Evolutionary conservation across 1,140 invertebrate genomes (phyloP).

Genomic region (Papilio dardanus): DNA sequence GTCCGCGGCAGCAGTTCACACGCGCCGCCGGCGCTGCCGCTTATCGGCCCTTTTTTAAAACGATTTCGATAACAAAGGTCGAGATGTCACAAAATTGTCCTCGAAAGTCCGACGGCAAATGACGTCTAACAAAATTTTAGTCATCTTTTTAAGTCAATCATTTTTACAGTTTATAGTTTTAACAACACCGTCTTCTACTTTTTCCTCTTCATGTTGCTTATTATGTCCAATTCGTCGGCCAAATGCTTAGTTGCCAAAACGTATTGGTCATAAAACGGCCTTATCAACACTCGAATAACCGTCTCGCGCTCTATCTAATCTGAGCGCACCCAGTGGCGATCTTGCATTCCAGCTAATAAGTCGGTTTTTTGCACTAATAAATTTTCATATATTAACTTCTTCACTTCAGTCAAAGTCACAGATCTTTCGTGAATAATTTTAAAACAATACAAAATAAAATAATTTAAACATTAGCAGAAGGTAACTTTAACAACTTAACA

Average conservation of each 20-base stretch:
- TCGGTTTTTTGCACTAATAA: conserved; percentile 54
- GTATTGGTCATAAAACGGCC: conserved; percentile 62
- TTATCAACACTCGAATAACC: conserved; percentile 75
- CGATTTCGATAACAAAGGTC: conserved; percentile 69
- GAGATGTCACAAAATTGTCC: conserved; percentile 64
- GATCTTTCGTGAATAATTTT: conserved; percentile 7
- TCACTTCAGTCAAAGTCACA: conserved; percentile 61
- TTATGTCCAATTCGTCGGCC: conserved; percentile 48
- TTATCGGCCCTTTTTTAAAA: conserved; percentile 73
- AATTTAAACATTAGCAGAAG: conserved; percentile 34
- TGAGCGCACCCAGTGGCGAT: conserved; percentile 64
- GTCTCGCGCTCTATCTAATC: conserved; percentile 74
- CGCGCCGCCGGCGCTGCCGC: conserved; percentile 74
- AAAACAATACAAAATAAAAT: conserved; percentile 45
- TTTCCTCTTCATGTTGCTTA: conserved; percentile 76
- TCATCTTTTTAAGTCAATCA: conserved; percentile 68
- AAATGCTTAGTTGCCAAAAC: conserved; percentile 63
- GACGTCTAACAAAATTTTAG: conserved; percentile 56
- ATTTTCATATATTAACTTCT: conserved; percentile 55
- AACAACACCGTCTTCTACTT: conserved; percentile 59
- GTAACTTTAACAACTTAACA: conserved; percentile 37
- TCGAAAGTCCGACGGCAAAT: conserved; percentile 71
- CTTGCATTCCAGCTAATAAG: conserved; percentile 57
- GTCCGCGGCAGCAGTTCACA: conserved; percentile 70
- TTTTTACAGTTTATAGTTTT: conserved; percentile 42